A percentile compares a stretch with the other conserved stretches of the same genome.
Evolutionary conservation across 2,888 invertebrate genomes (phyloP).

Genomic region (Philereme transversata): DNA sequence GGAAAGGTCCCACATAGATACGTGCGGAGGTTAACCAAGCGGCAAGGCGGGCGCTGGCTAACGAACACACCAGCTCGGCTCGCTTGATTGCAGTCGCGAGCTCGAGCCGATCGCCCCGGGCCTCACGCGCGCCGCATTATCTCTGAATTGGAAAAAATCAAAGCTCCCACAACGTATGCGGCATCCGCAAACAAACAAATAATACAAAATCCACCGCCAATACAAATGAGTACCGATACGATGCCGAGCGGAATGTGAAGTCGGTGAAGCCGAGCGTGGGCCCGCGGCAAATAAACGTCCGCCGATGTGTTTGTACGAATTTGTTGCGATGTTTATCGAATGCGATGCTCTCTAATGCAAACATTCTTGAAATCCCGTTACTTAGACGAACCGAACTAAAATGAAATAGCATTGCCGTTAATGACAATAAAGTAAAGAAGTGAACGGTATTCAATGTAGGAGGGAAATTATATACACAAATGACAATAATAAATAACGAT

Average conservation of each 20-base stretch:
- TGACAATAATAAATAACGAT: slow-evolving; percentile 77
- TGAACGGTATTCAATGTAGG: slow-evolving; percentile 58
- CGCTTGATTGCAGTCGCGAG: slow-evolving; percentile 72
- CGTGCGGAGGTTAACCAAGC: slow-evolving; percentile 77
- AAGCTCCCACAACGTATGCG: slow-evolving; percentile 75
- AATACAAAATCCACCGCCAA: slow-evolving; percentile 76
- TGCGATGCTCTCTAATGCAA: slow-evolving; percentile 67
- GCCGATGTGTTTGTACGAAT: slow-evolving; percentile 78
- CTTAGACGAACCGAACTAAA: slow-evolving; percentile 8
- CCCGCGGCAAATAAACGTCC: slow-evolving; percentile 77
- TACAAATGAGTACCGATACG: slow-evolving; percentile 82
- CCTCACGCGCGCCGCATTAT: slow-evolving; percentile 75
- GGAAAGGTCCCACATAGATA: slow-evolving; percentile 77
- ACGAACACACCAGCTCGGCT: slow-evolving; percentile 56
- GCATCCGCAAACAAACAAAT: slow-evolving; percentile 81
- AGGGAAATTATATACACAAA: slow-evolving; percentile 66
- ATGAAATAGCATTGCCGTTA: slow-evolving; percentile 9
- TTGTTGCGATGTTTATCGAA: slow-evolving; percentile 80
- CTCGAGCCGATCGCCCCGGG: slow-evolving; percentile 65
- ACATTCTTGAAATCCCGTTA: slow-evolving; percentile 51
- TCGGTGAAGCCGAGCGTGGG: slow-evolving; percentile 72
- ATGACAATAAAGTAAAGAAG: slow-evolving; percentile 19
- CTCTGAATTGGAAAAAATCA: slow-evolving; percentile 82
- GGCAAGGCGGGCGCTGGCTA: slow-evolving; percentile 61
- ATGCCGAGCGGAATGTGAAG: slow-evolving; percentile 72